These are phyloP conservation scores for Sinotaia quadrata DNA, from an alignment of 2,888 invertebrate species.

Conservation along the genomic window DNA sequence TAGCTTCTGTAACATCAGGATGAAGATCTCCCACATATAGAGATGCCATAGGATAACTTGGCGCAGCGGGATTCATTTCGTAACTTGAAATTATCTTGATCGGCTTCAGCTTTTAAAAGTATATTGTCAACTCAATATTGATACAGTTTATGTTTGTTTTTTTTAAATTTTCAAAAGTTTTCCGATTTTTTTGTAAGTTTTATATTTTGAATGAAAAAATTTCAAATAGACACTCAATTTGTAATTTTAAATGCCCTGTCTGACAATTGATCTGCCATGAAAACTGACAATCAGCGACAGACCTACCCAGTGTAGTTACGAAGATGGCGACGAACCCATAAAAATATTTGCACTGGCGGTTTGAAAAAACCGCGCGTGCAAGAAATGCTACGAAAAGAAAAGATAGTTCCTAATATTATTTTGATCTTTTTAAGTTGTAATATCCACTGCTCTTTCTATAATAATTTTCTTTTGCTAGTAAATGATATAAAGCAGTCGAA, in stretches of 20 bases:
- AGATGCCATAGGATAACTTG: constrained; percentile 80
- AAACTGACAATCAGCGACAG: constrained; percentile 23
- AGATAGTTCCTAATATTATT: background rate
- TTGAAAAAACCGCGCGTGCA: constrained; percentile 8
- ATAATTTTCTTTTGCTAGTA: background rate
- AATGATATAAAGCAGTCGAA: no score
- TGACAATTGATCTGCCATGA: constrained; percentile 22
- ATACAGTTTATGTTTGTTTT: background rate
- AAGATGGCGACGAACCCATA: constrained; percentile 20
- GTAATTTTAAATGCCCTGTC: constrained; percentile 17
- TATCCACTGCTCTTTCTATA: background rate
- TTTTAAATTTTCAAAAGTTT: background rate
- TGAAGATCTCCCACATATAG: constrained; percentile 99
- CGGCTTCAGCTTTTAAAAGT: background rate
- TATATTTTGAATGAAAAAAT: background rate
- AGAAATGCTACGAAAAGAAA: background rate
- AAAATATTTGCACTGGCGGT: constrained; percentile 21
- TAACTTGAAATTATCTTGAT: background rate
- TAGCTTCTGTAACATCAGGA: constrained; percentile 97
- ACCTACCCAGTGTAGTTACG: constrained; percentile 21
- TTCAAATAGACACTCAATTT: background rate
- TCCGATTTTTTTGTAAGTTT: constrained; percentile 27
- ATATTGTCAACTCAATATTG: background rate
- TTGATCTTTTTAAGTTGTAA: background rate
- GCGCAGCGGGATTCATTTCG: constrained; percentile 43